Evolutionary conservation across 2,888 invertebrate species (phyloP).

Genomic region (Cosmia trapezina): DNA sequence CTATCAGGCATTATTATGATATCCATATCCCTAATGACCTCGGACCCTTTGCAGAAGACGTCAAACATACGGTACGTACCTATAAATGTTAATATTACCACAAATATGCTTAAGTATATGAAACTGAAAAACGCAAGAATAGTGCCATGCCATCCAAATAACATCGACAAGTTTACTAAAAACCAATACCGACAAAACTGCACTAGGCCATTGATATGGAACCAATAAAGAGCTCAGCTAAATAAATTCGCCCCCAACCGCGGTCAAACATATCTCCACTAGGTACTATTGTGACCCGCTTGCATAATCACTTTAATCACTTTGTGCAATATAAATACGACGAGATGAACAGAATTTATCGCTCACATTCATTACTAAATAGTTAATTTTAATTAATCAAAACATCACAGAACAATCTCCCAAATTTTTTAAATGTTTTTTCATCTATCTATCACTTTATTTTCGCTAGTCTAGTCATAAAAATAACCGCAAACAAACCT

Average conservation of each 20-base stretch:
- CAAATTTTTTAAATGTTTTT: too few relatives aligned
- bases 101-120: background rate
- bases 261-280: slow-evolving; percentile 85
- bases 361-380: background rate
- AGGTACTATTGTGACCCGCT: slow-evolving; percentile 76
- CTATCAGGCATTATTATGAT: background rate
- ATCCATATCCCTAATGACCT: background rate
- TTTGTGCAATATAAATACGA: slow-evolving; percentile 54
- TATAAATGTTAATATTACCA: background rate
- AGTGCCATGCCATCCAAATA: background rate
- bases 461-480: background rate
- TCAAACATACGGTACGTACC: background rate
- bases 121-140: background rate
- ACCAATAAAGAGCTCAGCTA: slow-evolving; percentile 82
- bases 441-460: background rate
- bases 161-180: slow-evolving; percentile 36
- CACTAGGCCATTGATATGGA: slow-evolving; percentile 71
- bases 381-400: too few relatives aligned
- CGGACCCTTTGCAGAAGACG: background rate
- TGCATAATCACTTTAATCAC: slow-evolving; percentile 83
- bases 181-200: slow-evolving; percentile 6
- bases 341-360: background rate
- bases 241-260: slow-evolving; percentile 78
- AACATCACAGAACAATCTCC: too few relatives aligned
- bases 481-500: background rate